Conservation (phyloP, 2,797 vertebrate genomes). For the Lepilemur ruficaudatus region DNA sequence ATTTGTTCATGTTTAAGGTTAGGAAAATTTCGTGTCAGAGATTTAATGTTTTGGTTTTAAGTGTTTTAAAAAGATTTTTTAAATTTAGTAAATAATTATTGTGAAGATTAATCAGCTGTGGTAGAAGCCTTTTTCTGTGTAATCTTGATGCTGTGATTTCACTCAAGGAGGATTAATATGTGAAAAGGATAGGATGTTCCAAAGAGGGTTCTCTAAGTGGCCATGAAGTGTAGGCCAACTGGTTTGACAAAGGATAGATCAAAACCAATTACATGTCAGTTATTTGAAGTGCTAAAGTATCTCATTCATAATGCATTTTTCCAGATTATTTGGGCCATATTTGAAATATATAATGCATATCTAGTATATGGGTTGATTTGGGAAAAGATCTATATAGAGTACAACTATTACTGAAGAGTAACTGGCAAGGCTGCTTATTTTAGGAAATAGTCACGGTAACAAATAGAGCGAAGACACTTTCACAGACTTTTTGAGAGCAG, state of each 20-base stretch:
- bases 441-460: not conserved
- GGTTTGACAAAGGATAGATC: not conserved
- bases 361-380: not conserved
- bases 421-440: not conserved
- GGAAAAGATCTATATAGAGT: not conserved
- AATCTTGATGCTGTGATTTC: not conserved
- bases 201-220: not conserved
- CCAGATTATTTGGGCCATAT: not conserved
- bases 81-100: not conserved
- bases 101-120: not conserved
- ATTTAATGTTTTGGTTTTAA: slow-evolving; percentile 1
- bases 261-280: not conserved
- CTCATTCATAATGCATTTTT: not conserved
- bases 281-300: not conserved
- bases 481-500: not conserved
- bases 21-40: not conserved
- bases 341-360: not conserved
- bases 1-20: slow-evolving; percentile 28
- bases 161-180: not conserved
- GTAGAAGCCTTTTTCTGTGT: not conserved
- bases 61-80: slow-evolving; percentile 1
- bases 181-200: not conserved
- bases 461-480: not conserved
- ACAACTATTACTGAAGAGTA: not conserved
- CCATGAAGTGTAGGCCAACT: not conserved